Evolutionary conservation across 2,797 vertebrate genomes (phyloP), one percentile per base, ranked within the genome.

Genomic region (Anguilla anguilla): DNA sequence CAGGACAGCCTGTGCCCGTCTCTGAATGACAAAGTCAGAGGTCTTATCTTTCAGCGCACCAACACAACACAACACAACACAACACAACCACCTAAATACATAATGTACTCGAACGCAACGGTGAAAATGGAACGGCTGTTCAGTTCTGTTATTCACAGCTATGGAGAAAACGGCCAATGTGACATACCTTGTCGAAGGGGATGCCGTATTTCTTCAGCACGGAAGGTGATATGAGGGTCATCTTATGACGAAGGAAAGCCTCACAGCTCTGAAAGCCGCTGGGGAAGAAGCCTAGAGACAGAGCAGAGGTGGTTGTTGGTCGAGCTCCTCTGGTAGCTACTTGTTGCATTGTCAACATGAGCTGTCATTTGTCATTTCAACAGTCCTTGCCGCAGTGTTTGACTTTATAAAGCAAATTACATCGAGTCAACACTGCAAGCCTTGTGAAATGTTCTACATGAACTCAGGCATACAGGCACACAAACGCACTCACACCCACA

Each of bases 161-260:
- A 61, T 13, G 15, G 2, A 15, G 2, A 31, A 2, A 17, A 0
- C 0, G 31, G 1, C 72, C 4, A 19, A 19, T 43, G 17, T 77
- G 87, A 57, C 3, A 51, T 96, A 99, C 99, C 98, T 98, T 99
- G 94, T 99, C 96, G 95, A 99, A 99, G 91, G 99, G 99, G 95
- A 99, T 99, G 92, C 98, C 97, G 43, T 99, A 98, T 90, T 99
- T 99, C 95, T 98, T 99, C 90, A 99, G 93, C 91, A 99, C 94
- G 84, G 97, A 98, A 0, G 98, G 99, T 87, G 99, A 99, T 92
- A 99, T 98, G 87, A 99, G 94, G 88, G 97, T 99, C 98, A 99
- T 99, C 96, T 99, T 99, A 94, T 99, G 99, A 90, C 98, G 96
- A 90, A 99, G 97, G 95, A 99, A 99, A 88, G 99, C 98, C 93